Base-by-base conservation (phyloP, 2,113 vertebrate genomes). In the Oreochromis niloticus region DNA sequence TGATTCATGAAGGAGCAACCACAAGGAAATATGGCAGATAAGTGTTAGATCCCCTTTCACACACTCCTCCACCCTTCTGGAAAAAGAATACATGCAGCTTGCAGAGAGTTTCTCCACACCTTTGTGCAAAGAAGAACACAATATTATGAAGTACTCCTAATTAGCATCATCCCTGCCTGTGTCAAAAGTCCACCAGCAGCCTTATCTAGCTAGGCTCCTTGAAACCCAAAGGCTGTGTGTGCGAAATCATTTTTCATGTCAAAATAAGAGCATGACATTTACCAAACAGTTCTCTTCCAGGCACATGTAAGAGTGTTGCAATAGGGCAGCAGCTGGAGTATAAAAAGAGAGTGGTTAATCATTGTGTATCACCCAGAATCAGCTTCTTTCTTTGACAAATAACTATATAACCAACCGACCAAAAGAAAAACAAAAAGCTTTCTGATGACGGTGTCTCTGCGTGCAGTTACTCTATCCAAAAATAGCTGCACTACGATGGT, bases 331-430 rank as follows among this genome's bases (percentile, higher is more conserved):
- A 73, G 79, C 2, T n/a, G 43, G 19, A 39, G 68, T 48, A 22
- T 82, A 13, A 82, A 92, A 71, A 81, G 80, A 75, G 41, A 32
- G 10, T 73, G 89, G 93, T 94, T 94, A 94, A 93, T 94, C 71
- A 94, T 94, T 95, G 59, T 27, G 83, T 80, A 87, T 79, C 71
- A 59, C 36, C 48, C 19, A 61, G 57, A 75, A 91, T 91, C 71
- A 75, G 22, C 24, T 71, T 80, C 27, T 88, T 90, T 91, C 78
- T 79, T 87, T 85, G 59, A 81, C 17, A 83, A 83, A 90, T 59
- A 87, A 24, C 83, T 86, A 56, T 50, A 78, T 36, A 82, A 85
- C 83, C 50, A 79, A 73, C 80, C 24, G 56, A 80, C 56, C 50
- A 87, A 55, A 66, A 41, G n/a, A 68, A 68, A 68, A 41, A 22